Evolutionary conservation across 2,797 vertebrate genomes (phyloP), one percentile per base, ranked within the genome.

Genomic region (Huso huso): DNA sequence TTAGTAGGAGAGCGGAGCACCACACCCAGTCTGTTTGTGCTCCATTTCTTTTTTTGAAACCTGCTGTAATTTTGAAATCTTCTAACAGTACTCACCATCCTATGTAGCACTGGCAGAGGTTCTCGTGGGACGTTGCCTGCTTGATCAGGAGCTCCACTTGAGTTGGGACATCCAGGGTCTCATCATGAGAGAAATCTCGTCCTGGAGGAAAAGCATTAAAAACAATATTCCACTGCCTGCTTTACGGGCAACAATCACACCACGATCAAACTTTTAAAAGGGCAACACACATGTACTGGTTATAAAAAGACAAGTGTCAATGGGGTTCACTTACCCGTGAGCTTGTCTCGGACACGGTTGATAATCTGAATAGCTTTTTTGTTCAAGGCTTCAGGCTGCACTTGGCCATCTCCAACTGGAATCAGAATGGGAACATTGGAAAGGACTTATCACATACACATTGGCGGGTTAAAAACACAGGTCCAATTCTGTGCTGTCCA

Each of bases 291-390:
- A 10, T 50, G 11, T 53, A 11, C 65, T 65, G 49, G 11, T n/a
- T 59, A n/a, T 23, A 7, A 55, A 8, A 50, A 6, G 6, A 64
- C 13, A 6, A 12, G 48, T 60, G 58, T 66, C n/a, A 60, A 11
- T 18, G 10, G 2, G 0, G 13, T 48, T 3, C 0, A 70, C 87
- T 90, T 75, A 98, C 97, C 97, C 48, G 97, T 99, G 55, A 99
- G 94, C 76, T 99, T 99, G 84, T 99, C 97, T 74, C 95, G 89
- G 70, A 99, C 97, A 73, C 97, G 80, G 87, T 99, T 99, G 82
- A 99, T 99, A 73, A 99, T 99, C 74, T 97, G 95, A 81, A 99
- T 98, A 55, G 97, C 97, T 87, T 99, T 99, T 84, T 99, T 99
- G 82, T 99, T 99, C 74, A 99, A 89, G 70, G 96, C 97, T 83